These are phyloP conservation scores for Mythimna impura DNA, from an alignment of 2,888 invertebrate genomes.

Conservation along the genomic window DNA sequence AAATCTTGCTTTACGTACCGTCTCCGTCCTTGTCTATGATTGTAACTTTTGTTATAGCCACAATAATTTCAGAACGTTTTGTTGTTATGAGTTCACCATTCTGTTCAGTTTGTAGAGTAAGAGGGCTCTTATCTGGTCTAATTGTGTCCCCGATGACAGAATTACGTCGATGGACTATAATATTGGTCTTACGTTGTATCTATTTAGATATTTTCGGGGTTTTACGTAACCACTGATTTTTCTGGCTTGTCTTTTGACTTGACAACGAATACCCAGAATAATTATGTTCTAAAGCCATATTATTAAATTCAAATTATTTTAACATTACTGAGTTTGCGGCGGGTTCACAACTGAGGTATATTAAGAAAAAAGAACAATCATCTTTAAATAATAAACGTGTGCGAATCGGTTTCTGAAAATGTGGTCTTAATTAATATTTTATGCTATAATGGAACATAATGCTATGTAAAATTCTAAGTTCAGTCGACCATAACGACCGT, in stretches of 20 bases:
- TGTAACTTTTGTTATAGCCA: slow-evolving; percentile 36
- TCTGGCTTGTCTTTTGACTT: slow-evolving; percentile 62
- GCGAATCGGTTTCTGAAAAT: slow-evolving; percentile 31
- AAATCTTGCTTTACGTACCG: slow-evolving; percentile 23
- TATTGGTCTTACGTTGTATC: slow-evolving; percentile 70
- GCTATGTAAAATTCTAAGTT: slow-evolving; percentile 45
- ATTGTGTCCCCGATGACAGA: slow-evolving; percentile 81
- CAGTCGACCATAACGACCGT: slow-evolving; percentile 52
- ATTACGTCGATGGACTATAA: slow-evolving; percentile 79
- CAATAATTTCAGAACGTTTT: slow-evolving; percentile 43
- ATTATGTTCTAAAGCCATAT: neutral
- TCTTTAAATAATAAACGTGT: slow-evolving; percentile 27
- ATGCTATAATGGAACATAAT: slow-evolving; percentile 44
- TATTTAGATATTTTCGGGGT: slow-evolving; percentile 73
- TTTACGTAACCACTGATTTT: slow-evolving; percentile 73
- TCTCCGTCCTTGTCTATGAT: slow-evolving; percentile 19
- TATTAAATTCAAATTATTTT: slow-evolving; percentile 7
- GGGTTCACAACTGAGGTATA: neutral
- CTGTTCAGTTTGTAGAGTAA: slow-evolving; percentile 62
- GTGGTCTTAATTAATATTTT: slow-evolving; percentile 48
- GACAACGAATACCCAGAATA: slow-evolving; percentile 34
- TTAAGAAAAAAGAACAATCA: slow-evolving; percentile 16
- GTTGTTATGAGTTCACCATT: slow-evolving; percentile 30
- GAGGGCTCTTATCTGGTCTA: slow-evolving; percentile 71
- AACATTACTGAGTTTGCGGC: neutral